A percentile compares a stretch with the other conserved stretches of the same genome.
Conservation (phyloP, 2,113 vertebrate genomes). For the Columba livia region DNA sequence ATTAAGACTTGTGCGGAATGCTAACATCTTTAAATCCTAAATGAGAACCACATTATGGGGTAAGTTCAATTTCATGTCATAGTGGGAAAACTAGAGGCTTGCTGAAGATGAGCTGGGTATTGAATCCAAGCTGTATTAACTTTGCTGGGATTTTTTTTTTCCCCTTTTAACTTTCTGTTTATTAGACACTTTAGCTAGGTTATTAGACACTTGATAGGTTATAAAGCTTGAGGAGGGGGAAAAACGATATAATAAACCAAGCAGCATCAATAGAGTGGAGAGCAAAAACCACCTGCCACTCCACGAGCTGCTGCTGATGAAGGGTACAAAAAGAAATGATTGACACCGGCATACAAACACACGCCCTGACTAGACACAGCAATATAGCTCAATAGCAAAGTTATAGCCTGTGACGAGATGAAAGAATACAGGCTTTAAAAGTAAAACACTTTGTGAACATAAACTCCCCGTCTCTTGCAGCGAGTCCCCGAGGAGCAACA, state of each 20-base stretch:
- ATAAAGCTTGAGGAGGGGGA: slow-evolving; percentile 24
- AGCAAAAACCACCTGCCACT: slow-evolving; percentile 31
- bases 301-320: neutral
- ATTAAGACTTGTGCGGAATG: neutral
- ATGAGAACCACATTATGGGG: neutral
- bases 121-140: neutral
- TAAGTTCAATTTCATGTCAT: slow-evolving; percentile 32
- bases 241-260: slow-evolving; percentile 54
- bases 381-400: slow-evolving; percentile 55
- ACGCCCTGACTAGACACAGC: slow-evolving; percentile 54
- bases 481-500: slow-evolving; percentile 31
- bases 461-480: slow-evolving; percentile 25
- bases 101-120: neutral
- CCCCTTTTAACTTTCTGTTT: slow-evolving; percentile 15
- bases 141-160: neutral
- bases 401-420: slow-evolving; percentile 57
- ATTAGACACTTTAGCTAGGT: slow-evolving; percentile 5
- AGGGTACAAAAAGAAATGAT: slow-evolving; percentile 46
- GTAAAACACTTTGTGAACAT: slow-evolving; percentile 57
- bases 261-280: slow-evolving; percentile 31
- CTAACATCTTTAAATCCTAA: slow-evolving; percentile 26
- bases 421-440: slow-evolving; percentile 64
- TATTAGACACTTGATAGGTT: slow-evolving; percentile 25
- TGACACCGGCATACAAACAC: slow-evolving; percentile 58
- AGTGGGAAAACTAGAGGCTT: slow-evolving; percentile 36